These are phyloP conservation scores for Lamellibrachia luymesi DNA, from an alignment of 1,140 invertebrate genomes.

Conservation along the genomic window DNA sequence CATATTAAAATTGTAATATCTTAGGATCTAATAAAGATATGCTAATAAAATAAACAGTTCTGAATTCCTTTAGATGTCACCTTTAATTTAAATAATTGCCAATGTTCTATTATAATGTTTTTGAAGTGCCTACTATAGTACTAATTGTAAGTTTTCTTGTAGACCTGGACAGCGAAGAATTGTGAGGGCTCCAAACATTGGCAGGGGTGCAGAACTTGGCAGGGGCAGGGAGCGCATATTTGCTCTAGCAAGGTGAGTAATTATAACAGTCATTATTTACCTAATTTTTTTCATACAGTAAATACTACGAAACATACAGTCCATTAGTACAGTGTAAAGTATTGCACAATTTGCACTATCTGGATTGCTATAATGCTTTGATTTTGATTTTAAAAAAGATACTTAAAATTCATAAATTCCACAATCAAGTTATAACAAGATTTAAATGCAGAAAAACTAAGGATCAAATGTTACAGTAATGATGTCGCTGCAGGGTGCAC, in stretches of 20 bases:
- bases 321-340: neutral
- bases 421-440: neutral
- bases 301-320: neutral
- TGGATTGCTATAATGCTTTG: too few relatives aligned
- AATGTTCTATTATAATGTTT: too few relatives aligned
- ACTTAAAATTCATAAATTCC: neutral
- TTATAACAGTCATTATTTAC: neutral
- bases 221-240: slow-evolving; percentile 43
- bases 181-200: slow-evolving; percentile 17
- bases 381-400: too few relatives aligned
- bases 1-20: too few relatives aligned
- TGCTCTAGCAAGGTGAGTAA: slow-evolving; percentile 34
- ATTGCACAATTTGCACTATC: too few relatives aligned
- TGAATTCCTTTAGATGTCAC: too few relatives aligned
- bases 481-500: neutral
- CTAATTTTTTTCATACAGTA: neutral
- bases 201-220: slow-evolving; percentile 23
- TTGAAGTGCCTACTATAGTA: neutral
- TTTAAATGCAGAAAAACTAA: neutral
- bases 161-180: slow-evolving; percentile 33
- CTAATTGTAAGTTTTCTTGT: slow-evolving; percentile 24
- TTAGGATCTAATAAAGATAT: too few relatives aligned
- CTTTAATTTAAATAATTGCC: too few relatives aligned
- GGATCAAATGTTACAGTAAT: neutral
- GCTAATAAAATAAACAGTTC: too few relatives aligned